Evolutionary conservation across 2,113 vertebrate genomes (phyloP).

Genomic region (Archocentrus centrarchus): DNA sequence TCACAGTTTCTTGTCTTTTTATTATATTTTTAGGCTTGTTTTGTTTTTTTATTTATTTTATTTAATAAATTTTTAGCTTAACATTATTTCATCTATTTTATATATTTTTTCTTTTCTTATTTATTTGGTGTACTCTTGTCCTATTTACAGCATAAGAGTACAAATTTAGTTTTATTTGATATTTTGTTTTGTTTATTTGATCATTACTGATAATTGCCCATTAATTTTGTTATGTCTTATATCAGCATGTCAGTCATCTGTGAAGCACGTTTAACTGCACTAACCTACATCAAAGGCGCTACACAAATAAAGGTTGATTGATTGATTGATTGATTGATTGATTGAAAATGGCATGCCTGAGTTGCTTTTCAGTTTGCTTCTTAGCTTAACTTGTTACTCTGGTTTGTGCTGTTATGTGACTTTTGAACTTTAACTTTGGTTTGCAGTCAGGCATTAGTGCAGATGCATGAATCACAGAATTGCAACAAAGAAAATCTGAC

Average conservation of each 20-base stretch:
- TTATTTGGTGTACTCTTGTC: background rate
- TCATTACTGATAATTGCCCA: no score
- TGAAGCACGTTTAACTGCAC: background rate
- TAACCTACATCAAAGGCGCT: background rate
- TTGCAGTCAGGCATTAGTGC: background rate
- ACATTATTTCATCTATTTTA: background rate
- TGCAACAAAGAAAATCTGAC: background rate
- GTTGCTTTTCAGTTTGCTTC: background rate
- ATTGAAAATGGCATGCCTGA: background rate
- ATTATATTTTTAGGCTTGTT: background rate
- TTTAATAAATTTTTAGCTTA: background rate
- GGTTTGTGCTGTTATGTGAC: background rate
- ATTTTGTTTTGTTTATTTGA: rapidly evolving
- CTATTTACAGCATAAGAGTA: background rate
- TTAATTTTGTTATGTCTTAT: background rate
- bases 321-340: background rate
- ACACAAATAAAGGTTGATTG: background rate
- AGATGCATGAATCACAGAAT: background rate
- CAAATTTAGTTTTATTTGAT: background rate
- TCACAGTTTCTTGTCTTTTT: background rate
- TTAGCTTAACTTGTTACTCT: background rate
- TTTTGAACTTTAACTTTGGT: background rate
- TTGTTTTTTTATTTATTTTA: background rate
- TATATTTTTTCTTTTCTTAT: background rate
- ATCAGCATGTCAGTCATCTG: background rate